Conservation (phyloP, 2,888 invertebrate species). For the Epinotia nisella region DNA sequence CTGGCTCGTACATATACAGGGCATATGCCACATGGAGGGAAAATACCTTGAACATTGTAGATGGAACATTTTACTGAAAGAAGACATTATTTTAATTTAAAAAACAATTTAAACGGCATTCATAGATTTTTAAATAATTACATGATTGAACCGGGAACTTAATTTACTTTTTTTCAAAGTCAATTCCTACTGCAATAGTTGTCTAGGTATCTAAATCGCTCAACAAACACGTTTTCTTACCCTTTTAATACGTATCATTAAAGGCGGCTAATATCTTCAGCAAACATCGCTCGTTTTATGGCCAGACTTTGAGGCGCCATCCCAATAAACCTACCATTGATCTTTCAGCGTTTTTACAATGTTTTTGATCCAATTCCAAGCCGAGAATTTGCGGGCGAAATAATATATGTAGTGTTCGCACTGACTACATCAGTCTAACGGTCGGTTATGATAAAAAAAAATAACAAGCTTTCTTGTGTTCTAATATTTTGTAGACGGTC, state of each 20-base stretch:
- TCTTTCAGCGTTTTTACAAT: not conserved
- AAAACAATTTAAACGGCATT: no score
- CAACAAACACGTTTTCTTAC: constrained; percentile 6
- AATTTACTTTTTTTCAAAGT: not conserved
- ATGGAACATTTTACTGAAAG: no score
- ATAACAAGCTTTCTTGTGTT: not conserved
- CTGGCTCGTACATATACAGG: no score
- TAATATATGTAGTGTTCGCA: not conserved
- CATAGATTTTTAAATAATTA: no score
- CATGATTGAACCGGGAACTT: no score
- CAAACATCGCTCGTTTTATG: constrained; percentile 37
- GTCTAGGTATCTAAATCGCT: not conserved
- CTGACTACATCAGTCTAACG: no score
- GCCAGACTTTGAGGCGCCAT: constrained; percentile 27
- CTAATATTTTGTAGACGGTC: no score
- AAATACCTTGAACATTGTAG: no score
- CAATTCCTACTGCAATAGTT: not conserved
- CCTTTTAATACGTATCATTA: constrained; percentile 39
- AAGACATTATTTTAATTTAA: no score
- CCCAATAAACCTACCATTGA: not conserved
- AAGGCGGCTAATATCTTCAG: constrained; percentile 37
- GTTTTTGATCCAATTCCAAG: not conserved
- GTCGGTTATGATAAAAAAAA: not conserved
- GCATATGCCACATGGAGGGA: no score
- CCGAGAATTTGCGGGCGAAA: not conserved